Evolutionary conservation across 1,140 invertebrate species (phyloP).

Genomic region (Hesperophylax magnus): DNA sequence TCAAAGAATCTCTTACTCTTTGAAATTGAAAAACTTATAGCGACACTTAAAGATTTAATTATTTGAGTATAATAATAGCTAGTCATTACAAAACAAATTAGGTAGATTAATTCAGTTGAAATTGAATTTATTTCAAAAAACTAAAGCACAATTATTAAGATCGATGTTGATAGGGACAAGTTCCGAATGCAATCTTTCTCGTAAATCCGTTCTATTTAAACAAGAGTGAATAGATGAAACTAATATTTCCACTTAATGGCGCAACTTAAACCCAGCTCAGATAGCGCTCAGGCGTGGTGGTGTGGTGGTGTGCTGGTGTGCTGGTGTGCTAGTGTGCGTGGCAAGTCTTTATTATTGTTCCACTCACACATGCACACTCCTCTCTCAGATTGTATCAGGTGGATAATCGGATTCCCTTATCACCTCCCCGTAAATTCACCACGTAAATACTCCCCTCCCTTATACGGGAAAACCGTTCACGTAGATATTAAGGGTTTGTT

Average conservation of each 20-base stretch:
- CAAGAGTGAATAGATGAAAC: no score
- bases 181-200: no score
- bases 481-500: slow-evolving; percentile 29
- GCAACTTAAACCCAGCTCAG: slow-evolving; percentile 2
- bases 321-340: background rate
- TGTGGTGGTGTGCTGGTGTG: background rate
- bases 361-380: slow-evolving; percentile 13
- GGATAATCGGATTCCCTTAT: slow-evolving; percentile 55
- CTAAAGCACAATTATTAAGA: no score
- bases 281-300: background rate
- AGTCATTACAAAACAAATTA: no score
- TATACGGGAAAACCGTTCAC: slow-evolving; percentile 22
- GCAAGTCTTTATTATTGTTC: slow-evolving; percentile 9
- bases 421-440: slow-evolving; percentile 51
- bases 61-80: no score
- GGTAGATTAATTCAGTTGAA: no score
- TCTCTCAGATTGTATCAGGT: slow-evolving; percentile 49
- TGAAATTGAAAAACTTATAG: no score
- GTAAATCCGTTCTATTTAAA: no score
- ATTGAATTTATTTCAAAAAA: no score
- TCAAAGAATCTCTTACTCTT: no score
- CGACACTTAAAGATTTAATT: no score
- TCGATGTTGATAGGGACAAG: no score
- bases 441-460: slow-evolving; percentile 36
- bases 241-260: background rate